Evolutionary conservation across 2,797 vertebrate species (phyloP).

Genomic region (Lepilemur septentrionalis): DNA sequence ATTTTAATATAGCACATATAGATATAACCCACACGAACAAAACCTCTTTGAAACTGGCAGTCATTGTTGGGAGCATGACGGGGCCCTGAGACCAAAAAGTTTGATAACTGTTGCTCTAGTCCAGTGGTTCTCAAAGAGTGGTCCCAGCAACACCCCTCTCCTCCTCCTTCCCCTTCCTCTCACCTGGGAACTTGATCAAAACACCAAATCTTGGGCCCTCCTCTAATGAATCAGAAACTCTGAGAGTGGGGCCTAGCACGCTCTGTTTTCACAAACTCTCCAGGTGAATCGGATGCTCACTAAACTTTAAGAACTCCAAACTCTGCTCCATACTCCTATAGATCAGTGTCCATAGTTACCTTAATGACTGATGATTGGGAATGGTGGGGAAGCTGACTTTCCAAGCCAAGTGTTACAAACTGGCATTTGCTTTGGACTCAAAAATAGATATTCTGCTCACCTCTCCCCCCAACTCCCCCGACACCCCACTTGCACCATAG

Average conservation of each 20-base stretch:
- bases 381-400: neutral
- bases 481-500: neutral
- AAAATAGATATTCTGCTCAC: neutral
- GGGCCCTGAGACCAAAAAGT: neutral
- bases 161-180: neutral
- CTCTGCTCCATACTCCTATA: neutral
- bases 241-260: neutral
- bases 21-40: neutral
- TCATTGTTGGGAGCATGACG: neutral
- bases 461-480: too few relatives aligned
- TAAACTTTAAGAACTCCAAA: neutral
- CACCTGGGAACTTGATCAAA: neutral
- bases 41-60: neutral
- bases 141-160: neutral
- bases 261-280: neutral
- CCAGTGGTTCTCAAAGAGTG: neutral
- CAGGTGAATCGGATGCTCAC: neutral
- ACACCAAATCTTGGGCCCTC: neutral
- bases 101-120: neutral
- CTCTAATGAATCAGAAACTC: neutral
- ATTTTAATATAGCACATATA: neutral
- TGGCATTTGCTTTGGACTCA: neutral
- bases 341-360: neutral
- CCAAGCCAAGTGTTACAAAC: neutral
- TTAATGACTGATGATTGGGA: neutral